Conservation (phyloP, 2,797 vertebrate species). For the Oophaga sylvatica region DNA sequence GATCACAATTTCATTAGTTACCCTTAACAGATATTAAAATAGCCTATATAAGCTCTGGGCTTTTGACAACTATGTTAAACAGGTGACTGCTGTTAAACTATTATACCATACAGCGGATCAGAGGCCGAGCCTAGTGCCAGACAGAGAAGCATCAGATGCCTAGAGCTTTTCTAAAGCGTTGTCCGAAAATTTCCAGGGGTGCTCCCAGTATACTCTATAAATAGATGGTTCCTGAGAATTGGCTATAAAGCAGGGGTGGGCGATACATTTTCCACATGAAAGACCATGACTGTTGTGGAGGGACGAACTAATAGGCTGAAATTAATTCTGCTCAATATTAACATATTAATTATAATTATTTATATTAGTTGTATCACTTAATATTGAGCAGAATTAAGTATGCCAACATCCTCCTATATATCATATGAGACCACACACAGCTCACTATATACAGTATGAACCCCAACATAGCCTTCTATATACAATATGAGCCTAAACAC, state of each 20-base stretch:
- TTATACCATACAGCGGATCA: neutral
- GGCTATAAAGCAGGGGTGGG: neutral
- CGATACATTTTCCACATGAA: no score
- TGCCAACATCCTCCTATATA: no score
- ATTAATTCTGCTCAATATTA: no score
- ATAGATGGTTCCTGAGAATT: neutral
- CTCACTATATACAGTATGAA: no score
- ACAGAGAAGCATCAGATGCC: neutral
- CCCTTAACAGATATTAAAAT: neutral
- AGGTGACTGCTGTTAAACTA: neutral
- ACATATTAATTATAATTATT: no score
- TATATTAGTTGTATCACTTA: no score
- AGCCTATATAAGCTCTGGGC: neutral
- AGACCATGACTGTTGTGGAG: no score
- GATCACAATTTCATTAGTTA: neutral
- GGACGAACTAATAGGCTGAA: no score
- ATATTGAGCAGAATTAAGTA: no score
- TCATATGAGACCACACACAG: no score
- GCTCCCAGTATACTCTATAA: neutral
- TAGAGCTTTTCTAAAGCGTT: neutral
- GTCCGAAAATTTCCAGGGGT: constrained; percentile 1
- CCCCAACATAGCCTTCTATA: no score
- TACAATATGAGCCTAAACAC: no score
- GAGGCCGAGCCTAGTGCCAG: neutral
- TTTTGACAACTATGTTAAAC: constrained; percentile 5